A percentile compares a stretch with the other conserved stretches of the same genome.
These are phyloP conservation scores for Drosophila dives DNA, from an alignment of 2,888 invertebrate species.

Conservation along the genomic window DNA sequence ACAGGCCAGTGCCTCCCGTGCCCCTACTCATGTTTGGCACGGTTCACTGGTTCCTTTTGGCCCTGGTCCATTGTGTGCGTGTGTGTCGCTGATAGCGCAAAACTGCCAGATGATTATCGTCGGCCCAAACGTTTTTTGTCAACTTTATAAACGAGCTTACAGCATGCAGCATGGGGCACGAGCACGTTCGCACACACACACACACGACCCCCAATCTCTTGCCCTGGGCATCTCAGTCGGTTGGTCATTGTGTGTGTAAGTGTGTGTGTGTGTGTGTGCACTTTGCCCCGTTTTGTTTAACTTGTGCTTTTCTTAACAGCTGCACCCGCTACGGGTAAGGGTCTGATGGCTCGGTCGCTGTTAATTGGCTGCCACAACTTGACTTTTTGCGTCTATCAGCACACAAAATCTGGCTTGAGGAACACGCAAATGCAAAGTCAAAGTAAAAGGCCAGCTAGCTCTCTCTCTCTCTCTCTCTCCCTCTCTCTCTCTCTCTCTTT, in stretches of 20 bases:
- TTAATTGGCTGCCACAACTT: constrained; percentile 82
- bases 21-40: constrained; percentile 37
- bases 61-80: constrained; percentile 42
- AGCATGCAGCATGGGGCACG: constrained; percentile 39
- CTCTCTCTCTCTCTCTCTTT: not conserved
- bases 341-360: constrained; percentile 49
- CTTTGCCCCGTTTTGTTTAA: constrained; percentile 70
- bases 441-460: constrained; percentile 3
- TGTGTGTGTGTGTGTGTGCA: constrained; percentile 40
- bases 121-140: constrained; percentile 73
- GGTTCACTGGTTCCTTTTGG: constrained; percentile 55
- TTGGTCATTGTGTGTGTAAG: constrained; percentile 25
- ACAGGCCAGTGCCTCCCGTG: not conserved
- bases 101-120: constrained; percentile 80
- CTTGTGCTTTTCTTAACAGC: constrained; percentile 73
- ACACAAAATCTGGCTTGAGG: constrained; percentile 70
- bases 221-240: constrained; percentile 6
- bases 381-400: constrained; percentile 76
- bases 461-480: not conserved
- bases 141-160: constrained; percentile 78
- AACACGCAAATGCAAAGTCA: constrained; percentile 37
- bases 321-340: constrained; percentile 10
- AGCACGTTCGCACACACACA: constrained; percentile 57
- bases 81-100: constrained; percentile 77
- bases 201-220: constrained; percentile 45